Evolutionary conservation across 1,140 invertebrate genomes (phyloP).

Genomic region (Drosophila busckii): DNA sequence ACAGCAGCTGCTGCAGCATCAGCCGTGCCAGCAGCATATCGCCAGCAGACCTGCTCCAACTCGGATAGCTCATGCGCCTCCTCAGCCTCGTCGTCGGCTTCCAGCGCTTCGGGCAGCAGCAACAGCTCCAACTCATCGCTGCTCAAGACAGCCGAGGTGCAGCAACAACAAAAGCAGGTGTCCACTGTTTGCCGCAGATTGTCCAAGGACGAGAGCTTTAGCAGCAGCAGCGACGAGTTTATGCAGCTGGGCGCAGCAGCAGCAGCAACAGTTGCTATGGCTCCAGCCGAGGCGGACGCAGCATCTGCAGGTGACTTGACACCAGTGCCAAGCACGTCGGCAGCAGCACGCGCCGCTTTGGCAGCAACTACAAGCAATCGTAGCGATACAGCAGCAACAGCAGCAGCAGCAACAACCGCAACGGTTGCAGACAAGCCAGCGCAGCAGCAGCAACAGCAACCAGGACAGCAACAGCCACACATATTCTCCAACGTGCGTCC

Average conservation of each 20-base stretch:
- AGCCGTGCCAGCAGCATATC: constrained; percentile 23
- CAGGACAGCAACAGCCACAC: constrained; percentile 39
- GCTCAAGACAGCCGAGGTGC: constrained; percentile 41
- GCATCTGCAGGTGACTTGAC: constrained; percentile 39
- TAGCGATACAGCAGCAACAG: neutral
- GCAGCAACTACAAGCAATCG: neutral
- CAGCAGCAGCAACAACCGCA: neutral
- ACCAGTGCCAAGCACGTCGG: constrained; percentile 64
- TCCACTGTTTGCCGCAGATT: constrained; percentile 79
- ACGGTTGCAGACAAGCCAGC: too few species aligned
- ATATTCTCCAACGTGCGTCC: constrained; percentile 84
- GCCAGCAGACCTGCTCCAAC: constrained; percentile 53
- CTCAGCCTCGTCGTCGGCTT: constrained; percentile 55
- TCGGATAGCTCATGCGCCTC: constrained; percentile 67
- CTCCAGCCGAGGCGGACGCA: neutral
- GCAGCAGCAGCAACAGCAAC: neutral
- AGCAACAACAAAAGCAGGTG: constrained; percentile 7
- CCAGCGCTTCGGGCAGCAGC: constrained; percentile 63
- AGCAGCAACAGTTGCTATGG: constrained; percentile 3
- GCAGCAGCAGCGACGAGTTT: constrained; percentile 78
- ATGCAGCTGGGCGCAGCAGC: constrained; percentile 12
- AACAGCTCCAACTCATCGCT: constrained; percentile 70
- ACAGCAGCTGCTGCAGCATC: constrained; percentile 11
- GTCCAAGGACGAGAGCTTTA: constrained; percentile 83
- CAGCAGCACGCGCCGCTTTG: constrained; percentile 54